Evolutionary conservation across 2,888 invertebrate genomes (phyloP).

Genomic region (Caenorhabditis angaria): DNA sequence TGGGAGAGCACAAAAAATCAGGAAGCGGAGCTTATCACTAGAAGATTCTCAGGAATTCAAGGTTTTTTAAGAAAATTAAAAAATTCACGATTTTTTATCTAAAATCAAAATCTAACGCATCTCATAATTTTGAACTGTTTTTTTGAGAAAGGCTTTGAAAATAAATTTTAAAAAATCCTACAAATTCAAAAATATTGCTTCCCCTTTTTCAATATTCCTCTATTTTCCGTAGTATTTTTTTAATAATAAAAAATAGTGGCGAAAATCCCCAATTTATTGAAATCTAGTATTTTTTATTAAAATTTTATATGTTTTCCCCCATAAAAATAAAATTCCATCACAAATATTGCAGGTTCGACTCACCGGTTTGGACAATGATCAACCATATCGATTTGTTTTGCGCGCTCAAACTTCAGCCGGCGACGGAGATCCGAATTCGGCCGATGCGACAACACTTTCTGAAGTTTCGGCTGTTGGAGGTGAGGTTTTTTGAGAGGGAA

Average conservation of each 20-base stretch:
- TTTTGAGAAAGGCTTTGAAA: too few relatives aligned
- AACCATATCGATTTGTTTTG: conserved; percentile 83
- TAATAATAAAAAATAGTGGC: neutral
- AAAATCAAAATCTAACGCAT: too few relatives aligned
- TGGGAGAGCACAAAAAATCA: too few relatives aligned
- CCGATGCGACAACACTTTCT: conserved; percentile 68
- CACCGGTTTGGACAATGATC: conserved; percentile 80
- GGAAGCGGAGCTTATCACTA: too few relatives aligned
- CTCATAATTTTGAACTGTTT: too few relatives aligned
- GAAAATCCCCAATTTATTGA: neutral
- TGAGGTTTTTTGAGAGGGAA: conserved; percentile 10
- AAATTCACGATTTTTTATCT: too few relatives aligned
- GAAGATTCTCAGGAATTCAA: too few relatives aligned
- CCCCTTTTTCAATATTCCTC: neutral
- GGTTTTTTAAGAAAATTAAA: too few relatives aligned
- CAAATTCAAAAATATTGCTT: neutral
- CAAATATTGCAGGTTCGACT: conserved; percentile 49
- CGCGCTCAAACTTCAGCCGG: conserved; percentile 88
- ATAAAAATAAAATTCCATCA: neutral
- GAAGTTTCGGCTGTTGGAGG: conserved; percentile 53
- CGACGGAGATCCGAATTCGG: conserved; percentile 79
- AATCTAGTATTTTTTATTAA: too few relatives aligned
- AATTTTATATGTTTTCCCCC: neutral
- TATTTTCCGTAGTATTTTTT: neutral
- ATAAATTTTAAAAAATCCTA: neutral